Evolutionary conservation across 2,888 invertebrate genomes (phyloP).

Genomic region (Neoscelio sp.): DNA sequence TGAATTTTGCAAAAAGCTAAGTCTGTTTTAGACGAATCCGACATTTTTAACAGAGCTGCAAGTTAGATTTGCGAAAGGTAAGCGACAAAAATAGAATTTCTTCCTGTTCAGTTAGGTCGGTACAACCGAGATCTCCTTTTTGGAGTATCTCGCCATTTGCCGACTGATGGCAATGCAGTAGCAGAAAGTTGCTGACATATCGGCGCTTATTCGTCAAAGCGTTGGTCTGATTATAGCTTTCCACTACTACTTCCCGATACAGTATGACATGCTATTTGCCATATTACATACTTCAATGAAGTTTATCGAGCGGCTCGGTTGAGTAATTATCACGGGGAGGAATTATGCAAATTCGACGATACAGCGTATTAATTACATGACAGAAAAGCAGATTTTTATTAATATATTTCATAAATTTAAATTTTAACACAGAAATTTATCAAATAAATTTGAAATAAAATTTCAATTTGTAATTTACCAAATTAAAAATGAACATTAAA

Average conservation of each 20-base stretch:
- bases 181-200: constrained; percentile 31
- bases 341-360: constrained; percentile 47
- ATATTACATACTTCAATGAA: constrained; percentile 56
- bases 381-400: constrained; percentile 10
- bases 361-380: constrained; percentile 22
- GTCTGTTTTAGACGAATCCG: constrained; percentile 17
- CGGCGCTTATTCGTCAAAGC: constrained; percentile 31
- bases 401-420: no score
- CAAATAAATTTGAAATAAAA: no score
- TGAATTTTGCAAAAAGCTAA: not conserved
- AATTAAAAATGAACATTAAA: no score
- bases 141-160: constrained; percentile 23
- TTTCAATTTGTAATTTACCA: no score
- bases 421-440: no score
- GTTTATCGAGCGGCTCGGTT: constrained; percentile 57
- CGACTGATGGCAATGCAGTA: constrained; percentile 62
- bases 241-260: constrained; percentile 54
- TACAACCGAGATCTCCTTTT: constrained; percentile 53
- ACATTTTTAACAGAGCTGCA: constrained; percentile 47
- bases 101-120: constrained; percentile 57
- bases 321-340: constrained; percentile 50
- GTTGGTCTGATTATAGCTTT: constrained; percentile 56
- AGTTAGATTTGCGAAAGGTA: constrained; percentile 35
- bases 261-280: constrained; percentile 47
- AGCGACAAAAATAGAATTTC: constrained; percentile 49